These are phyloP conservation scores for Anolis sagrei DNA, from an alignment of 2,113 vertebrate genomes.

Conservation along the genomic window DNA sequence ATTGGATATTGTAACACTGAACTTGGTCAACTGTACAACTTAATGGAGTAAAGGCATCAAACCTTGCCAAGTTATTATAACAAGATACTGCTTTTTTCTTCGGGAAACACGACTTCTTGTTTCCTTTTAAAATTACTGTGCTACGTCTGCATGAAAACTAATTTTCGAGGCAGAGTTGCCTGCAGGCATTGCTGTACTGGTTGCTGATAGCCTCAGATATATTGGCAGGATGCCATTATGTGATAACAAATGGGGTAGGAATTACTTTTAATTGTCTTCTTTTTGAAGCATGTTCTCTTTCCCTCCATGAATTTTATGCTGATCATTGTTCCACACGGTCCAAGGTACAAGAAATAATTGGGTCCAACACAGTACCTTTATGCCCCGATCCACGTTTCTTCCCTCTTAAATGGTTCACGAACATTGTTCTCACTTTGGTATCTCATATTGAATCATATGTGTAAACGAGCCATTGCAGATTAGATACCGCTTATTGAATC, in stretches of 20 bases:
- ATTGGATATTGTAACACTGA: conserved; percentile 13
- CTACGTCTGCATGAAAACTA: conserved; percentile 41
- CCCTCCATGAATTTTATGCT: conserved; percentile 25
- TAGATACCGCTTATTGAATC: not conserved
- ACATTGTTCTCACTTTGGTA: not conserved
- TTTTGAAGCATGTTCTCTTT: conserved; percentile 28
- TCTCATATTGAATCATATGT: not conserved
- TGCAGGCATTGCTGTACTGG: not conserved
- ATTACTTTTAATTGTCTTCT: conserved; percentile 50
- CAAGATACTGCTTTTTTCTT: conserved; percentile 25
- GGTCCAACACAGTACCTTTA: not conserved
- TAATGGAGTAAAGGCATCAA: not conserved
- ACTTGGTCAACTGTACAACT: not conserved
- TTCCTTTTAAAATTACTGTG: conserved; percentile 49
- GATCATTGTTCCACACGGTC: conserved; percentile 12
- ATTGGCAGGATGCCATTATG: conserved; percentile 20
- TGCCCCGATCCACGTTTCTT: not conserved
- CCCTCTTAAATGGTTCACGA: not conserved
- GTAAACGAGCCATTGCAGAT: not conserved
- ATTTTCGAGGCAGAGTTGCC: conserved; percentile 44
- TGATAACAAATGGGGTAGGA: conserved; percentile 36
- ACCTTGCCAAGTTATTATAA: conserved; percentile 27
- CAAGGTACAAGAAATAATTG: not conserved
- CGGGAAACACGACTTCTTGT: conserved; percentile 36
- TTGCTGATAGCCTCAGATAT: conserved; percentile 42